Conservation (phyloP, 92 coral and sea anemone genomes). For the Paramuricea clavata region DNA sequence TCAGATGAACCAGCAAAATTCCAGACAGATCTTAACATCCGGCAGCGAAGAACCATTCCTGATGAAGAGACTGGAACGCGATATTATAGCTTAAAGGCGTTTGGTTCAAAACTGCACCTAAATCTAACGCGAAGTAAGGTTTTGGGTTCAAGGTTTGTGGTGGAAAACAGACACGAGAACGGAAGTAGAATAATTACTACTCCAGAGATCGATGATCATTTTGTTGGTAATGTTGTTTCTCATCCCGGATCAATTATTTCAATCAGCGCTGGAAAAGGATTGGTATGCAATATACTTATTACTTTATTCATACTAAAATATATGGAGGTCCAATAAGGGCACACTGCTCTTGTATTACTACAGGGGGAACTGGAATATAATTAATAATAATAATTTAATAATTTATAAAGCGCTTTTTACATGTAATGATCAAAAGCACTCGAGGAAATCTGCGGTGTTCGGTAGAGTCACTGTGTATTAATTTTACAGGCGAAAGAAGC, state of each 20-base stretch:
- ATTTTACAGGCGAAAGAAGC: too few relatives aligned
- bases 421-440: too few relatives aligned
- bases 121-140: slow-evolving; percentile 71
- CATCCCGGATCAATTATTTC: slow-evolving; percentile 83
- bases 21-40: slow-evolving; percentile 47
- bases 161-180: slow-evolving; percentile 77
- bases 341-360: too few relatives aligned
- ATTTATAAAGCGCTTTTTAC: too few relatives aligned
- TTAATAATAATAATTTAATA: too few relatives aligned
- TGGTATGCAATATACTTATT: slow-evolving; percentile 37
- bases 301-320: not conserved
- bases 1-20: slow-evolving; percentile 68
- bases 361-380: too few relatives aligned
- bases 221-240: slow-evolving; percentile 84
- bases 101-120: slow-evolving; percentile 77
- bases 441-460: too few relatives aligned
- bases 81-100: slow-evolving; percentile 81
- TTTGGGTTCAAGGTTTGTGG: slow-evolving; percentile 69
- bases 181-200: slow-evolving; percentile 70
- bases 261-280: slow-evolving; percentile 41
- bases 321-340: too few relatives aligned
- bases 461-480: too few relatives aligned
- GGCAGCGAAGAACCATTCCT: slow-evolving; percentile 70
- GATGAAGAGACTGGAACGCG: slow-evolving; percentile 52
- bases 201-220: slow-evolving; percentile 51